Evolutionary conservation across 2,888 invertebrate genomes (phyloP).

Genomic region (Eulithis prunata): DNA sequence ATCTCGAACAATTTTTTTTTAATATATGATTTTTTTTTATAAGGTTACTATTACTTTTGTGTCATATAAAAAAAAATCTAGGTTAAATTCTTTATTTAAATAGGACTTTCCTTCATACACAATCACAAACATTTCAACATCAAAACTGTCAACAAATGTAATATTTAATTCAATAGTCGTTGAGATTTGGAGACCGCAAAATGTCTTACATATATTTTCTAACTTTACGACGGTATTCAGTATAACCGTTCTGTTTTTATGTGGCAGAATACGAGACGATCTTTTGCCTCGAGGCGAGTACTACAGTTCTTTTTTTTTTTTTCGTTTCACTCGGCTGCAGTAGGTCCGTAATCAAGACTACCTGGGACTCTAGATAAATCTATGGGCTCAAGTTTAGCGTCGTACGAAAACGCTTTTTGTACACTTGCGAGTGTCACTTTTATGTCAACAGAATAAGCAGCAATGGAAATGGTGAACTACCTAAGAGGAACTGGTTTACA

Average conservation of each 20-base stretch:
- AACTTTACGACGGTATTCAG: slow-evolving; percentile 10
- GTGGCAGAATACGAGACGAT: slow-evolving; percentile 19
- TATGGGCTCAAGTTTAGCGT: background rate
- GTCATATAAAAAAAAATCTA: too few species aligned
- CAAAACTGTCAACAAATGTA: background rate
- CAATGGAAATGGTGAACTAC: too few species aligned
- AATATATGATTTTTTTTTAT: too few species aligned
- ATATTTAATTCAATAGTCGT: background rate
- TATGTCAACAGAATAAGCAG: too few species aligned
- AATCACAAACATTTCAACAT: too few species aligned
- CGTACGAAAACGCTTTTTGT: background rate
- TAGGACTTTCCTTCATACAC: too few species aligned
- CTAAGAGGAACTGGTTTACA: too few species aligned
- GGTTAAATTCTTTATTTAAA: too few species aligned
- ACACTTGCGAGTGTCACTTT: too few species aligned
- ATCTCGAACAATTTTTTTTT: too few species aligned
- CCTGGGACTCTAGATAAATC: slow-evolving; percentile 18
- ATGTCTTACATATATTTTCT: slow-evolving; percentile 13
- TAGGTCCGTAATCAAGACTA: slow-evolving; percentile 30
- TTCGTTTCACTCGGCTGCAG: slow-evolving; percentile 26
- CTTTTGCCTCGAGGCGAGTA: slow-evolving; percentile 18
- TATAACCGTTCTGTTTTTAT: slow-evolving; percentile 21
- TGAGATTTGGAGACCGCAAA: background rate
- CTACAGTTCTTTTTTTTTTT: slow-evolving; percentile 10
- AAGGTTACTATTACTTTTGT: too few species aligned